A percentile compares a stretch with the other conserved stretches of the same genome.
Conservation (phyloP, 2,888 invertebrate genomes). For the Rhagophthalmus giganteus region DNA sequence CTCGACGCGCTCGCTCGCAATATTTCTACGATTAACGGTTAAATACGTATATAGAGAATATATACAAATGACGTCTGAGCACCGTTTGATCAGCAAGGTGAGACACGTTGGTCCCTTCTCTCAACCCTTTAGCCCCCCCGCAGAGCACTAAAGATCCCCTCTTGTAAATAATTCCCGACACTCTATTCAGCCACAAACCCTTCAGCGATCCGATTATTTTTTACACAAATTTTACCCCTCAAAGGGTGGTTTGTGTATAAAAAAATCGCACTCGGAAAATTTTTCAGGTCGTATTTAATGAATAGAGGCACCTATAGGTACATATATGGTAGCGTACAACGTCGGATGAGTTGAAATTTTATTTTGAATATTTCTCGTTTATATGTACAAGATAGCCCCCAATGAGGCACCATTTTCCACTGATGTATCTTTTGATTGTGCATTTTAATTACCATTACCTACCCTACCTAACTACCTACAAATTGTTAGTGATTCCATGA, state of each 20-base stretch:
- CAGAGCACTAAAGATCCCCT: constrained; percentile 39
- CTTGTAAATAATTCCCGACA: constrained; percentile 52
- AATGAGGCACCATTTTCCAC: no score
- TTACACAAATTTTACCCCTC: constrained; percentile 50
- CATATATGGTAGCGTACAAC: constrained; percentile 11
- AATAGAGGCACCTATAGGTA: no score
- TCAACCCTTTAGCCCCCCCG: constrained; percentile 48
- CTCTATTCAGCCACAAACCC: constrained; percentile 55
- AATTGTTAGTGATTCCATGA: no score
- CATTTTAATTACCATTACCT: no score
- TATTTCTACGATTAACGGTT: not conserved
- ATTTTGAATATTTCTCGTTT: not conserved
- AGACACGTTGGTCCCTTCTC: constrained; percentile 35
- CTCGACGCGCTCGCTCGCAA: no score
- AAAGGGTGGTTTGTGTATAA: constrained; percentile 53
- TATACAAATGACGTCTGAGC: constrained; percentile 33
- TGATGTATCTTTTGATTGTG: no score
- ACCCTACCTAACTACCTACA: no score
- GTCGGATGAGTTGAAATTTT: constrained; percentile 18
- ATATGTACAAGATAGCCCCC: no score
- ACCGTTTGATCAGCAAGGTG: constrained; percentile 29
- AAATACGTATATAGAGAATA: constrained; percentile 15
- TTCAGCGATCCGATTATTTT: constrained; percentile 55
- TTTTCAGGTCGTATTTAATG: constrained; percentile 40
- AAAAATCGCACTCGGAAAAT: constrained; percentile 47